Conservation (phyloP, 2,888 invertebrate genomes). For the Mactromeris polynyma region DNA sequence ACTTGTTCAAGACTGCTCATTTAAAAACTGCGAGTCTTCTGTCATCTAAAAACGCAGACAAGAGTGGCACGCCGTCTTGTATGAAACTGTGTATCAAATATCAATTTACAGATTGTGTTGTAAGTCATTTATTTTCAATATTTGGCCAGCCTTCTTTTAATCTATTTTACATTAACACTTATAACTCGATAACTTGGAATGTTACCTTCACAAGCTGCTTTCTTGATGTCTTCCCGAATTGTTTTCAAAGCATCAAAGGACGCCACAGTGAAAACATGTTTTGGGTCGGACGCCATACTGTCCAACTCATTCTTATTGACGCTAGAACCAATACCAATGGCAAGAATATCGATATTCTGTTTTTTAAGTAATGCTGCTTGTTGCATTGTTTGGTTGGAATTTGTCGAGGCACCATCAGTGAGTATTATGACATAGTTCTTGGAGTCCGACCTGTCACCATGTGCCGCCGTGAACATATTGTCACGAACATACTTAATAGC, state of each 20-base stretch:
- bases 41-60: too few species aligned
- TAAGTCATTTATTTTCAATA: too few species aligned
- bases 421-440: constrained; percentile 70
- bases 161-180: neutral
- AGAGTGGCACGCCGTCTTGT: too few species aligned
- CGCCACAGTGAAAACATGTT: constrained; percentile 61
- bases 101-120: too few species aligned
- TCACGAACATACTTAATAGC: constrained; percentile 62
- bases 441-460: constrained; percentile 64
- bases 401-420: constrained; percentile 66
- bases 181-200: neutral
- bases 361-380: constrained; percentile 62
- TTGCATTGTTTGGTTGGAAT: constrained; percentile 53
- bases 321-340: constrained; percentile 69
- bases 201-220: constrained; percentile 67
- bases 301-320: constrained; percentile 58
- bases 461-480: constrained; percentile 61
- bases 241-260: constrained; percentile 60
- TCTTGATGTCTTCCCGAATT: constrained; percentile 59
- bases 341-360: constrained; percentile 55
- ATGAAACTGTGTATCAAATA: too few species aligned
- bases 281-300: constrained; percentile 61
- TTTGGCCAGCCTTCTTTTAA: too few species aligned
- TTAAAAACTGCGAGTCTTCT: too few species aligned
- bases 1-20: too few species aligned